Evolutionary conservation across 2,797 vertebrate genomes (phyloP).

Genomic region (Paedocypris micromegethes): DNA sequence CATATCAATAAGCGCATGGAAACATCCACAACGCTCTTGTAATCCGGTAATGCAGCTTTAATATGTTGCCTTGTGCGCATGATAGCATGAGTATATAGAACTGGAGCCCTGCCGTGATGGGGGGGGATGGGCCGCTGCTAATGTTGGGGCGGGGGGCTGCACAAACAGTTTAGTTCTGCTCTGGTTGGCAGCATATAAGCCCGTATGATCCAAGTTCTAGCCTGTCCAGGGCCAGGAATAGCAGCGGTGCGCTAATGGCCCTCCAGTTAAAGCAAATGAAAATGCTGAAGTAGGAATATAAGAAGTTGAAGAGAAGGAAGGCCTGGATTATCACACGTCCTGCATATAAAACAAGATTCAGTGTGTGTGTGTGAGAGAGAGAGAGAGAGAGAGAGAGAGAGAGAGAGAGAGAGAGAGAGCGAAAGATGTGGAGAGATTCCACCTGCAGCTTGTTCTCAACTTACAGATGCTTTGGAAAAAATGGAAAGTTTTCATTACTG

Average conservation of each 20-base stretch:
- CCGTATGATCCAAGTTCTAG: constrained; percentile 35
- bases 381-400: not conserved
- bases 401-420: not conserved
- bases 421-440: not conserved
- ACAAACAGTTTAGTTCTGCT: constrained; percentile 59
- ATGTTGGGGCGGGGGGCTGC: constrained; percentile 27
- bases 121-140: constrained; percentile 27
- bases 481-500: too few relatives aligned
- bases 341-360: not conserved
- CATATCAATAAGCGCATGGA: constrained; percentile 1
- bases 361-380: not conserved
- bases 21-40: not conserved
- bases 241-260: constrained; percentile 31
- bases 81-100: constrained; percentile 5
- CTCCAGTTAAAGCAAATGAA: constrained; percentile 34
- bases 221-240: constrained; percentile 38
- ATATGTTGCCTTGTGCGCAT: not conserved
- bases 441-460: constrained; percentile 2
- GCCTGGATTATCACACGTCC: constrained; percentile 14
- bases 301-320: constrained; percentile 1
- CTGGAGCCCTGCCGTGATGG: constrained; percentile 2
- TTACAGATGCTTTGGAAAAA: too few relatives aligned
- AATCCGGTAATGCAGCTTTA: constrained; percentile 15
- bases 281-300: constrained; percentile 9
- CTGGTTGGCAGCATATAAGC: constrained; percentile 55